These are phyloP conservation scores for Mobula birostris DNA, from an alignment of 2,113 vertebrate genomes.

Conservation along the genomic window DNA sequence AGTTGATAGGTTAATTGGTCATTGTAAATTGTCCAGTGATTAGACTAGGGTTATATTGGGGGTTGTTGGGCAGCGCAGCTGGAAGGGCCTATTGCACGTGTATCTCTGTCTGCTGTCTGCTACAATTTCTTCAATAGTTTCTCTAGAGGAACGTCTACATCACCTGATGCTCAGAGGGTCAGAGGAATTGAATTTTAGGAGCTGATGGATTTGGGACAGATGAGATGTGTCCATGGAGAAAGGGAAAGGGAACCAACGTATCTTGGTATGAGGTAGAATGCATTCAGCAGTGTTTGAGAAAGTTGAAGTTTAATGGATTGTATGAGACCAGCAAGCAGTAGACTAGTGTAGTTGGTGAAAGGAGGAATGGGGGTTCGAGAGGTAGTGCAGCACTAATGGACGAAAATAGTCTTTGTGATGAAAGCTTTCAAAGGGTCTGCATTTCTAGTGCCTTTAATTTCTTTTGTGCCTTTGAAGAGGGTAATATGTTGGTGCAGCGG, in stretches of 20 bases:
- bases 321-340: background rate
- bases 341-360: background rate
- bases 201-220: background rate
- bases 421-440: background rate
- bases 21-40: no score
- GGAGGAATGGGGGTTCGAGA: background rate
- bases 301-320: background rate
- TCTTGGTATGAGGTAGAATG: background rate
- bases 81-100: no score
- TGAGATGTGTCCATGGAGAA: background rate
- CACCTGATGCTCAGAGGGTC: background rate
- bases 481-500: no score
- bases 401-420: no score
- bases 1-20: no score
- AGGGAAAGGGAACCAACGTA: background rate
- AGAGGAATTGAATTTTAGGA: background rate
- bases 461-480: background rate
- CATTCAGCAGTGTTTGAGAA: background rate
- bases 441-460: background rate
- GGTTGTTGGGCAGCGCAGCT: no score
- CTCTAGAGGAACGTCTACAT: background rate
- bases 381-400: background rate
- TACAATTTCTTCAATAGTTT: background rate
- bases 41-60: no score
- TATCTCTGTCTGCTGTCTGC: no score